These are phyloP conservation scores for Clarias fuscus DNA, from an alignment of 2,797 vertebrate genomes.

Conservation along the genomic window DNA sequence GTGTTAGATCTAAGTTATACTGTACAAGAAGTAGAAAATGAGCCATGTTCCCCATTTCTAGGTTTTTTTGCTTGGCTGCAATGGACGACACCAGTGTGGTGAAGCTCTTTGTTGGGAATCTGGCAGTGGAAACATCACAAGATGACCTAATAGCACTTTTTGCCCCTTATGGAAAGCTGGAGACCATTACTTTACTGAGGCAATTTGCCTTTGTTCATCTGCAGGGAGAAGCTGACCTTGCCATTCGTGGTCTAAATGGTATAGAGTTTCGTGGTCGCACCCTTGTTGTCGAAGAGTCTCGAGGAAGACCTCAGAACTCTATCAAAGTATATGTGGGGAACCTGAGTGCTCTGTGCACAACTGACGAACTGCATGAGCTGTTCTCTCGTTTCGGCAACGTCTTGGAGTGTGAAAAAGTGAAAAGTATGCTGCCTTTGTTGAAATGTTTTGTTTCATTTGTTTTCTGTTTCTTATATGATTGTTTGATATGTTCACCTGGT, in stretches of 20 bases:
- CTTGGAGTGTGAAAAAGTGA: slow-evolving; percentile 96
- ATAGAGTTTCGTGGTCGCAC: slow-evolving; percentile 89
- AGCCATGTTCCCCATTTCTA: slow-evolving; percentile 56
- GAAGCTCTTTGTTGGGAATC: slow-evolving; percentile 95
- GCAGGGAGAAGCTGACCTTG: slow-evolving; percentile 85
- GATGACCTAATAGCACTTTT: slow-evolving; percentile 88
- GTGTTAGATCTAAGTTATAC: slow-evolving; percentile 18
- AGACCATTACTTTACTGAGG: slow-evolving; percentile 89
- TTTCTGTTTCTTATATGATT: background rate
- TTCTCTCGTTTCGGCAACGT: slow-evolving; percentile 92
- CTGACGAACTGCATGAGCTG: slow-evolving; percentile 86
- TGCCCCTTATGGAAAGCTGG: slow-evolving; percentile 80
- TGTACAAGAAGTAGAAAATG: slow-evolving; percentile 37
- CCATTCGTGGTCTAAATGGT: slow-evolving; percentile 88
- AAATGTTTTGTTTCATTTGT: slow-evolving; percentile 50
- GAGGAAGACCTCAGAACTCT: slow-evolving; percentile 90
- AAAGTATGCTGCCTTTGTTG: slow-evolving; percentile 54
- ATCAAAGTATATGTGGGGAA: slow-evolving; percentile 97
- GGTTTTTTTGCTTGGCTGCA: slow-evolving; percentile 59
- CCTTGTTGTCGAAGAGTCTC: slow-evolving; percentile 91
- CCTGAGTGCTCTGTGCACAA: slow-evolving; percentile 87
- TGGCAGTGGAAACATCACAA: slow-evolving; percentile 87
- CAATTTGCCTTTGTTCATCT: slow-evolving; percentile 95
- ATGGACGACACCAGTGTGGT: slow-evolving; percentile 78
- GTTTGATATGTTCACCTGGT: background rate